Evolutionary conservation across 2,888 invertebrate species (phyloP), one percentile per base, ranked within the genome.

Genomic region (Nineta flava): DNA sequence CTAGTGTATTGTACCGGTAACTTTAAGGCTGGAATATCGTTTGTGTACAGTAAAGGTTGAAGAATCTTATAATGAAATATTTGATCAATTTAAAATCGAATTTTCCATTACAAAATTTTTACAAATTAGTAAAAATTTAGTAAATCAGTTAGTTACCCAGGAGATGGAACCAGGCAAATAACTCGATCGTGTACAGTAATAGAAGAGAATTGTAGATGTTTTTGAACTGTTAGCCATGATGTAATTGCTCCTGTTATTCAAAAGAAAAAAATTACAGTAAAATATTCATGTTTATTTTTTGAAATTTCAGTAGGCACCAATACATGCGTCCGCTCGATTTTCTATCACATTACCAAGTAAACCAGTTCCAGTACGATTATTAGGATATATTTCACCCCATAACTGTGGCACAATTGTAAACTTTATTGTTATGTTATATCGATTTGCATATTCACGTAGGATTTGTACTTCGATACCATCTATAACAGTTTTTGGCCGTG

Each of bases 141-240:
- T 10, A 15, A 13, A 13, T 38, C 3, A 15, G n/a, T 32, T 32
- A 32, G 7, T 32, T 38, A 75, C 77, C 67, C 70, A 2, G 83
- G 82, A 50, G 75, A 74, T 34, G 83, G 83, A n/a, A 79, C 78
- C 48, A 83, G 62, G 56, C 79, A 79, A 0, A 81, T 81, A n/a
- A 83, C 67, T 34, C 76, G 79, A 32, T 80, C 76, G 54, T 81
- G 67, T 31, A 77, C 70, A 48, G 70, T 67, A 15, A 78, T 71
- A 56, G 71, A 69, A 0, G 81, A 75, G 58, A 80, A 72, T 57
- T 83, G 83, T 58, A 83, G 58, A 53, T 68, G 74, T 50, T 65
- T 59, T 59, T 75, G 81, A 54, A 73, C 75, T 50, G 73, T 72
- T 57, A 72, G 74, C 81, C 81, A 79, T 9, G 75, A 72, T 59